Evolutionary conservation across 2,113 vertebrate species (phyloP).

Genomic region (Dolichotis patagonum): DNA sequence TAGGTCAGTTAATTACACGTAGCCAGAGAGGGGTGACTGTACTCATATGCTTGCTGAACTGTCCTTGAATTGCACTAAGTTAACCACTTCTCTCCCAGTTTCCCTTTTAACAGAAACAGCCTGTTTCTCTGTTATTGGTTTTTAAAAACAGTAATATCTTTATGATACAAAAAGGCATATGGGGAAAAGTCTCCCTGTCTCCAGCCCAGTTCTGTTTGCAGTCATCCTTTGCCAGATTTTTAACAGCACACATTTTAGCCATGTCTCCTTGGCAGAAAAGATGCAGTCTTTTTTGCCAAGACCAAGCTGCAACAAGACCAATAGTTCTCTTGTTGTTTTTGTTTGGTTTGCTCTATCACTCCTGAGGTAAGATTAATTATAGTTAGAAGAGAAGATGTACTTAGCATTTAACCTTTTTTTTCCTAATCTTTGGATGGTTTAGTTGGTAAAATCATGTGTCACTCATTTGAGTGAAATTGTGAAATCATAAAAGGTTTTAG

Average conservation of each 20-base stretch:
- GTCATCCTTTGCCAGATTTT: neutral
- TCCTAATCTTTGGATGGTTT: neutral
- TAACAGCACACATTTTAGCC: neutral
- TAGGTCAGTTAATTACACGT: neutral
- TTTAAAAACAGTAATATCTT: neutral
- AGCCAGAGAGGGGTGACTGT: neutral
- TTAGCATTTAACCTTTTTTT: neutral
- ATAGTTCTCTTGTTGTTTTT: neutral
- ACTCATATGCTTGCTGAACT: fast-evolving
- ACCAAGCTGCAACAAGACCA: no score
- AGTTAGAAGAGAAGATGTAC: neutral
- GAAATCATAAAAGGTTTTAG: conserved; percentile 1
- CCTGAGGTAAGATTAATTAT: neutral
- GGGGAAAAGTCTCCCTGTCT: neutral
- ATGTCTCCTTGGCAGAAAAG: neutral
- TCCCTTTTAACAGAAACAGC: neutral
- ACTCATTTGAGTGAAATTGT: neutral
- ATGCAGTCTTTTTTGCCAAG: neutral
- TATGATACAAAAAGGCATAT: neutral
- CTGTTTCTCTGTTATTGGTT: neutral
- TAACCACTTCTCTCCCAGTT: neutral
- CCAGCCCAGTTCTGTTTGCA: neutral
- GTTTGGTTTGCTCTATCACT: neutral
- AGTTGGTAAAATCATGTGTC: neutral
- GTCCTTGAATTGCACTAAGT: fast-evolving